Conservation (phyloP, 2,888 invertebrate genomes). For the Amphipoea oculea region DNA sequence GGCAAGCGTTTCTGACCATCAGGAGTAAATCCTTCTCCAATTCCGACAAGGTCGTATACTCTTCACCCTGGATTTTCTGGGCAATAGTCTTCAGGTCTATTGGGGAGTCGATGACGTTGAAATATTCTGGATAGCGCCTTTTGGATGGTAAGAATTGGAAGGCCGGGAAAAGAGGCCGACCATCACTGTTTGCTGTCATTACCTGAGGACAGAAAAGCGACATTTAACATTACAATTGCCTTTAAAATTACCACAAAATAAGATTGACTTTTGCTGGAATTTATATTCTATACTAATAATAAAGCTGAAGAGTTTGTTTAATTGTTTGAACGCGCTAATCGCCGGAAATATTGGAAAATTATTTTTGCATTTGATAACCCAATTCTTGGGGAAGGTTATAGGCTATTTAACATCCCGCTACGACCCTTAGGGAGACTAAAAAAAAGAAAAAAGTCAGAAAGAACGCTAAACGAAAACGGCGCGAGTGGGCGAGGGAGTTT, state of each 20-base stretch:
- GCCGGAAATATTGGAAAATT: too few relatives aligned
- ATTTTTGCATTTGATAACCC: too few relatives aligned
- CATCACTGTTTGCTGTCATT: constrained; percentile 96
- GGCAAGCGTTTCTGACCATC: constrained; percentile 98
- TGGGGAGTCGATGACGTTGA: constrained; percentile 97
- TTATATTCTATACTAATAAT: background rate
- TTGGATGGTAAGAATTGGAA: constrained; percentile 98
- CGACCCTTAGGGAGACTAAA: too few relatives aligned
- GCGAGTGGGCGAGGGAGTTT: too few relatives aligned
- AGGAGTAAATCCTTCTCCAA: constrained; percentile 97
- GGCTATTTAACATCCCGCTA: too few relatives aligned
- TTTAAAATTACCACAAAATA: background rate
- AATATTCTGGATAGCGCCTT: constrained; percentile 98
- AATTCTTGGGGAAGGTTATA: too few relatives aligned
- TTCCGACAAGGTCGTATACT: constrained; percentile 94
- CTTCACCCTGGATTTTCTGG: constrained; percentile 95
- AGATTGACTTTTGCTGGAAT: background rate
- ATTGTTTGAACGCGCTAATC: too few relatives aligned
- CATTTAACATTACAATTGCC: background rate
- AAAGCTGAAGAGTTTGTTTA: too few relatives aligned
- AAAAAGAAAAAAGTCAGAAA: too few relatives aligned
- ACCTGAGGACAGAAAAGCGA: constrained; percentile 79
- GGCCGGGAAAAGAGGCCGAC: constrained; percentile 95
- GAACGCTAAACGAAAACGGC: too few relatives aligned
- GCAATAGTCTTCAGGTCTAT: constrained; percentile 98